Evolutionary conservation across 2,797 vertebrate genomes (phyloP).

Genomic region (Holocentrus rufus): DNA sequence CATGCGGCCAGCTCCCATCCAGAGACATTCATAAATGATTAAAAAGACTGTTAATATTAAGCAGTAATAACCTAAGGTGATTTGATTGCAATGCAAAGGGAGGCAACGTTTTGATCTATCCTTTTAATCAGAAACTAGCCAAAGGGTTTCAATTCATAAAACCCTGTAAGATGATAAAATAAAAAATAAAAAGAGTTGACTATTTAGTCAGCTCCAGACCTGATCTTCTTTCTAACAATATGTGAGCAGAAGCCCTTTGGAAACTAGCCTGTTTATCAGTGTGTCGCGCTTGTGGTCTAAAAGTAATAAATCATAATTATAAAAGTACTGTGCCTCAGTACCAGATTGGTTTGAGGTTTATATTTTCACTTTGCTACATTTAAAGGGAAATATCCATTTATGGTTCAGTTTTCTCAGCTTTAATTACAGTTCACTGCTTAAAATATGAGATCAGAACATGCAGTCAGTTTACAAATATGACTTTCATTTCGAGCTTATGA

Average conservation of each 20-base stretch:
- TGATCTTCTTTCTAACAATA: slow-evolving; percentile 32
- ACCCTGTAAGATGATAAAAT: slow-evolving; percentile 32
- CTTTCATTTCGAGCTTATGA: too few species aligned
- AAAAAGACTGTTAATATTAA: slow-evolving; percentile 26
- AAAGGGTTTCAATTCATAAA: slow-evolving; percentile 1
- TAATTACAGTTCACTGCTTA: too few species aligned
- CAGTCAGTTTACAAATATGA: too few species aligned
- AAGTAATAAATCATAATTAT: background rate
- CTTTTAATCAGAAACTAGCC: slow-evolving; percentile 39
- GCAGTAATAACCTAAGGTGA: slow-evolving; percentile 8
- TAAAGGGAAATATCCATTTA: too few species aligned
- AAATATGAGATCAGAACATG: too few species aligned
- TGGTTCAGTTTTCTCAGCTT: too few species aligned
- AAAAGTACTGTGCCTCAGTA: background rate
- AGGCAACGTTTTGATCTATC: slow-evolving; percentile 5
- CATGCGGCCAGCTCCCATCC: slow-evolving; percentile 1
- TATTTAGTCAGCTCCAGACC: slow-evolving; percentile 14
- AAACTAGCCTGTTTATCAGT: slow-evolving; percentile 19
- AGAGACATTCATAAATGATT: slow-evolving; percentile 9
- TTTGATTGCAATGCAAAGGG: background rate
- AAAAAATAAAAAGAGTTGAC: slow-evolving; percentile 10
- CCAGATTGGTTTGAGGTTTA: too few species aligned
- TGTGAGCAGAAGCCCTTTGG: slow-evolving; percentile 15
- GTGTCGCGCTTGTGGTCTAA: background rate
- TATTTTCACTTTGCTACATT: too few species aligned